phyloP scores from a whole-genome alignment of 2,888 invertebrate genomes.

The Smittia aterrima region DNA sequence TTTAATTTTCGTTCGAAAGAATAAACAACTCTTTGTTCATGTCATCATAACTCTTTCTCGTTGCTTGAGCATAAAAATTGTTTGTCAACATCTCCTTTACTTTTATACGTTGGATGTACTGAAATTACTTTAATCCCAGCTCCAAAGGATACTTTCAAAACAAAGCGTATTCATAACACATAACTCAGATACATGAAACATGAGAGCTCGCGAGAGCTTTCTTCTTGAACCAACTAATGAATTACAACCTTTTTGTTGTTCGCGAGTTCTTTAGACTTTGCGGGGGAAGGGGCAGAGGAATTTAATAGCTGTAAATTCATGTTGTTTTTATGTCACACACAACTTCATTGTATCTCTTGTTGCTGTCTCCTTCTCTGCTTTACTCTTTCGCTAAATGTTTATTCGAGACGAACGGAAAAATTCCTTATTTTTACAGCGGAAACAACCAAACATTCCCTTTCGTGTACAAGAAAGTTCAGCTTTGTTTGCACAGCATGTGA shows the following conservation, averaged over 20 bases:
- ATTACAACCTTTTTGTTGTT: background rate
- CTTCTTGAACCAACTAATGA: background rate
- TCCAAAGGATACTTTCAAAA: background rate
- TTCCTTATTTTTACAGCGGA: background rate
- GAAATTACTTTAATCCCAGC: background rate
- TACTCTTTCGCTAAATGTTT: background rate
- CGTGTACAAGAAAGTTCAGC: background rate
- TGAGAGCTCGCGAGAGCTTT: background rate
- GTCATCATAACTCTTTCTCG: no score
- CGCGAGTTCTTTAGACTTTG: background rate
- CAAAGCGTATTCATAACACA: slow-evolving; percentile 1
- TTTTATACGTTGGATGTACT: no score
- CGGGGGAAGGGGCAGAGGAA: background rate
- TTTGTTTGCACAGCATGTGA: background rate
- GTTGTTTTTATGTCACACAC: background rate
- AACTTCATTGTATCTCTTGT: background rate
- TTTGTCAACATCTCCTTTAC: no score
- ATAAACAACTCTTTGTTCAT: no score
- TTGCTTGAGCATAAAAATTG: no score
- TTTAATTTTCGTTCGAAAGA: no score
- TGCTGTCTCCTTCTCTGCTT: background rate
- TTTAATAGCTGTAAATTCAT: background rate
- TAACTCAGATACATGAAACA: background rate
- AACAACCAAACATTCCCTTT: background rate
- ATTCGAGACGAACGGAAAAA: background rate